These are phyloP conservation scores for Stenchaetothrips biformis DNA, from an alignment of 2,888 invertebrate species.

Conservation along the genomic window DNA sequence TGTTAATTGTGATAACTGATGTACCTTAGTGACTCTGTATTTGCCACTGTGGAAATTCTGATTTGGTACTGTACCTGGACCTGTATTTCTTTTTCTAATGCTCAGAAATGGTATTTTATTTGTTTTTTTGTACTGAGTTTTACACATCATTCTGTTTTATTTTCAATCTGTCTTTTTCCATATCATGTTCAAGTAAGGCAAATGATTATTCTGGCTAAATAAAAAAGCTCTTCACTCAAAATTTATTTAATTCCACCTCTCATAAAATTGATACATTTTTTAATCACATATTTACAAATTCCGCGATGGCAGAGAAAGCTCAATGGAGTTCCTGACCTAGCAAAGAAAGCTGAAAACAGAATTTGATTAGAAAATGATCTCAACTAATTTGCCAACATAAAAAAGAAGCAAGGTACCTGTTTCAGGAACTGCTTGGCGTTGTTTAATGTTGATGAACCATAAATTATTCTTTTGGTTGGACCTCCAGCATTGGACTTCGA, in stretches of 20 bases:
- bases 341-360: conserved; percentile 38
- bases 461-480: conserved; percentile 72
- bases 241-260: not conserved
- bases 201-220: not conserved
- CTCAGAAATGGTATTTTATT: not conserved
- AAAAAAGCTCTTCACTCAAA: conserved; percentile 18
- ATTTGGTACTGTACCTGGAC: not conserved
- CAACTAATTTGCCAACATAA: not conserved
- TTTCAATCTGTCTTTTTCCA: not conserved
- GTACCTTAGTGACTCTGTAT: not conserved
- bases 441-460: conserved; percentile 90
- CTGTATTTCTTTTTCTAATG: not conserved
- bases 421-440: conserved; percentile 92
- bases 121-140: not conserved
- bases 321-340: conserved; percentile 39
- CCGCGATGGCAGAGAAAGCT: not conserved
- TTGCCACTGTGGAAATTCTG: not conserved
- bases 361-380: conserved; percentile 26
- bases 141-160: not conserved
- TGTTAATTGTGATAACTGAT: not conserved
- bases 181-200: not conserved
- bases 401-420: conserved; percentile 51
- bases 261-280: not conserved
- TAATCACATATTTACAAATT: not conserved
- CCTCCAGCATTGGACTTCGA: conserved; percentile 38